These are phyloP conservation scores for Gobionotothen gibberifrons DNA, from an alignment of 2,797 vertebrate genomes.

Conservation along the genomic window DNA sequence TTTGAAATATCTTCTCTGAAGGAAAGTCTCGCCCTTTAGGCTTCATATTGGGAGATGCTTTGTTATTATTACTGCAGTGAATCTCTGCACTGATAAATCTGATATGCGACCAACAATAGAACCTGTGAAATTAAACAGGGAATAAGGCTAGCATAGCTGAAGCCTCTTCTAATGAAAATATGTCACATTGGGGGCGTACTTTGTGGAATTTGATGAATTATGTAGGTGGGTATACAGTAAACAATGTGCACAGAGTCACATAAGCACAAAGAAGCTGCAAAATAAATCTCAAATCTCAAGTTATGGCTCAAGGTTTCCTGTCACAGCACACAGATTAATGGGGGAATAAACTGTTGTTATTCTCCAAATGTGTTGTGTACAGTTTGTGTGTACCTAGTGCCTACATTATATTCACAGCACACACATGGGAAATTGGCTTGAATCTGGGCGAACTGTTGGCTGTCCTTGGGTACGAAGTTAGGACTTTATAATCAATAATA, in stretches of 20 bases:
- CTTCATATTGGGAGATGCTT: slow-evolving; percentile 31
- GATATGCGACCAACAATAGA: slow-evolving; percentile 15
- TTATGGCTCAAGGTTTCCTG: slow-evolving; percentile 12
- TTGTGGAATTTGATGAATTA: slow-evolving; percentile 27
- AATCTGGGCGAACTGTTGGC: slow-evolving; percentile 29
- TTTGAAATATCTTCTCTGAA: slow-evolving; percentile 39
- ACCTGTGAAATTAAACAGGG: slow-evolving; percentile 28
- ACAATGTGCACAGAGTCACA: background rate
- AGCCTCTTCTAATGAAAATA: slow-evolving; percentile 27
- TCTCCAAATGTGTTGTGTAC: no score
- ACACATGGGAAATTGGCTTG: slow-evolving; percentile 22
- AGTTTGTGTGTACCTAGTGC: background rate
- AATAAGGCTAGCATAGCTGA: slow-evolving; percentile 7
- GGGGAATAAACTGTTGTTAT: slow-evolving; percentile 7
- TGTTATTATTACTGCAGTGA: slow-evolving; percentile 50
- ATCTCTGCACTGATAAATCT: slow-evolving; percentile 33
- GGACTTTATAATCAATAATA: slow-evolving; percentile 51
- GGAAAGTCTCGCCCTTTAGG: slow-evolving; percentile 30
- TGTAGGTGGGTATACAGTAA: background rate
- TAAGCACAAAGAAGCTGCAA: background rate
- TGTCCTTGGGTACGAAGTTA: slow-evolving; percentile 40
- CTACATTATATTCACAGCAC: slow-evolving; percentile 23
- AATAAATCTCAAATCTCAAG: slow-evolving; percentile 3
- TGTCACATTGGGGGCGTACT: background rate
- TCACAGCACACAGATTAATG: slow-evolving; percentile 30